A percentile compares a stretch with the other conserved stretches of the same genome.
Evolutionary conservation across 2,888 invertebrate species (phyloP).

Genomic region (Fragum sueziense): DNA sequence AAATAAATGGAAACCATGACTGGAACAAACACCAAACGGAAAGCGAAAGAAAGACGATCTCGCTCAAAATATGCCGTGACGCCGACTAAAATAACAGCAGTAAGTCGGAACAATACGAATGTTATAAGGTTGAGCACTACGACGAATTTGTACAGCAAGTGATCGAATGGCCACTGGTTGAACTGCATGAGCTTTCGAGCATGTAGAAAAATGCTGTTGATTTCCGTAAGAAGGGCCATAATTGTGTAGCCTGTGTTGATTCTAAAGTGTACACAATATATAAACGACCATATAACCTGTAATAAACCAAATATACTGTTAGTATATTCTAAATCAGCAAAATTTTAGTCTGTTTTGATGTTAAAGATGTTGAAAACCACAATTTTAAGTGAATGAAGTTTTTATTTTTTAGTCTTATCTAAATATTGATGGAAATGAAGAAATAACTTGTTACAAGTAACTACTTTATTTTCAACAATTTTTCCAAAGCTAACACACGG

Average conservation of each 20-base stretch:
- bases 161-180: constrained; percentile 57
- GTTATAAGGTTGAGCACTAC: constrained; percentile 69
- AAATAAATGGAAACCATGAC: constrained; percentile 65
- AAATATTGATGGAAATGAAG: too few species aligned
- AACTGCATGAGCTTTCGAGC: constrained; percentile 74
- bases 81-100: constrained; percentile 49
- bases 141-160: constrained; percentile 66
- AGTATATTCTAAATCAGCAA: background rate
- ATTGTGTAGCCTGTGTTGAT: constrained; percentile 70
- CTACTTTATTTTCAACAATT: too few species aligned
- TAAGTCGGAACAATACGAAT: constrained; percentile 68
- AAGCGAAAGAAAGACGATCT: constrained; percentile 57
- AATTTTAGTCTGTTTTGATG: background rate
- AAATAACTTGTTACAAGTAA: too few species aligned
- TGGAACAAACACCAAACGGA: constrained; percentile 51
- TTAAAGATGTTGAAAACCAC: background rate
- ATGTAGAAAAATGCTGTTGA: constrained; percentile 77
- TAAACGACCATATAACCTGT: constrained; percentile 70
- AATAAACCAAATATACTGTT: background rate
- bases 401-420: too few species aligned
- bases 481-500: too few species aligned
- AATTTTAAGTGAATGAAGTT: too few species aligned
- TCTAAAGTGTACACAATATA: constrained; percentile 67
- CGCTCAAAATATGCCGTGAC: constrained; percentile 60
- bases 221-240: constrained; percentile 71